Percentiles rank a stretch among this genome's conserved stretches.
Evolutionary conservation across 2,113 vertebrate genomes (phyloP).

Genomic region (Nansenia antarctica): DNA sequence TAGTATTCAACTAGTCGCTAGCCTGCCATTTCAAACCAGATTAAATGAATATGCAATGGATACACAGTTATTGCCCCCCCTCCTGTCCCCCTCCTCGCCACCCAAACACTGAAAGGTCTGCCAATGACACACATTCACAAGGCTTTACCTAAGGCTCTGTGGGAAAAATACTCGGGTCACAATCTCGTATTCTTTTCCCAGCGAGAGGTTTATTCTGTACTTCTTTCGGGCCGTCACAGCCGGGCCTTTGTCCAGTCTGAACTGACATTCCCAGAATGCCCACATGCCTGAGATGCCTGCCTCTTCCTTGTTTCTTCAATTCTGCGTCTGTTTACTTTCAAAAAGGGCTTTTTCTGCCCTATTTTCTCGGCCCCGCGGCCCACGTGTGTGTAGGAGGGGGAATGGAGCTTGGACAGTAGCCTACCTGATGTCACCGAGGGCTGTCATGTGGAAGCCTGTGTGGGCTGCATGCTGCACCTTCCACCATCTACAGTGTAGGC

Average conservation of each 20-base stretch:
- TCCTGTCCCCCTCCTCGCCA: conserved; percentile 60
- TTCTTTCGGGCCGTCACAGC: conserved; percentile 79
- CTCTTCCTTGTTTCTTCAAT: conserved; percentile 99
- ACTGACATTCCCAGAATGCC: conserved; percentile 90
- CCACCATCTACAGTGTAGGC: too few species aligned
- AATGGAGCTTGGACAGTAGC: conserved; percentile 64
- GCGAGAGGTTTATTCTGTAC: conserved; percentile 65
- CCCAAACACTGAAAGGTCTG: conserved; percentile 68
- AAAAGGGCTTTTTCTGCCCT: conserved; percentile 85
- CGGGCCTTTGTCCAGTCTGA: conserved; percentile 72
- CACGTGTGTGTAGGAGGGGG: conserved; percentile 79
- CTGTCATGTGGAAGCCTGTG: too few species aligned
- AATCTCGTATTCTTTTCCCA: conserved; percentile 65
- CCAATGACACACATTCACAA: conserved; percentile 66
- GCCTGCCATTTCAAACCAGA: conserved; percentile 44
- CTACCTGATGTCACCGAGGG: conserved; percentile 32
- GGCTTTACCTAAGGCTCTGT: conserved; percentile 74
- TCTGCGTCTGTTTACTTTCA: conserved; percentile 93
- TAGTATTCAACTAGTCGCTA: conserved; percentile 52
- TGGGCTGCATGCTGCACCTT: too few species aligned
- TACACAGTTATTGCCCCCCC: conserved; percentile 54
- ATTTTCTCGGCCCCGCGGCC: conserved; percentile 70
- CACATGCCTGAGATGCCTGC: conserved; percentile 90
- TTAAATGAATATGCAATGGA: conserved; percentile 63
- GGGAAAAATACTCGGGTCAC: conserved; percentile 79